Evolutionary conservation across 2,113 vertebrate species (phyloP).

Genomic region (Neodon shergylaensis): DNA sequence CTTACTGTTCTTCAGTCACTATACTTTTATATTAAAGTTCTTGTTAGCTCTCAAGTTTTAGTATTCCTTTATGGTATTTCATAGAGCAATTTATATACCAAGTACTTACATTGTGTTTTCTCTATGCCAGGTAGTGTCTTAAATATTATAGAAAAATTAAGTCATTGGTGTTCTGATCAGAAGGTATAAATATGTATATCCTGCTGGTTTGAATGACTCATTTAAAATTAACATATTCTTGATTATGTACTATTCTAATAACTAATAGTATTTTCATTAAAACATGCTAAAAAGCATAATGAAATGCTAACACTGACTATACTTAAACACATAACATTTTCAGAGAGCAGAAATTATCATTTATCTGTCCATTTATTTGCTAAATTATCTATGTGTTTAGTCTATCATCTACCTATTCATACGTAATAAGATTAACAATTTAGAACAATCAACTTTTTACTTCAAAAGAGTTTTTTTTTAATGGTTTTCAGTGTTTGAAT

Average conservation of each 20-base stretch:
- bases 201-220: neutral
- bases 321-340: neutral
- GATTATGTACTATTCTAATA: neutral
- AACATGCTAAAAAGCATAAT: neutral
- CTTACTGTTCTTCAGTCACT: neutral
- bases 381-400: neutral
- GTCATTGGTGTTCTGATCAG: neutral
- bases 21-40: neutral
- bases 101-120: neutral
- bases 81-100: neutral
- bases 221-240: slow-evolving; percentile 16
- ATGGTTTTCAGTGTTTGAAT: neutral
- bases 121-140: neutral
- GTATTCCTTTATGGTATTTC: neutral
- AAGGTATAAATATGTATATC: neutral
- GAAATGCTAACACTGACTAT: neutral
- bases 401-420: neutral
- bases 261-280: slow-evolving; percentile 9
- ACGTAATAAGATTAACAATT: neutral
- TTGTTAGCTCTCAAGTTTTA: neutral
- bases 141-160: slow-evolving; percentile 18
- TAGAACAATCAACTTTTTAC: neutral
- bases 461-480: neutral
- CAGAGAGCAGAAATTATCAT: neutral
- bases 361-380: neutral